phyloP scores from a whole-genome alignment of 2,888 invertebrate species.

The Apeira syringaria region DNA sequence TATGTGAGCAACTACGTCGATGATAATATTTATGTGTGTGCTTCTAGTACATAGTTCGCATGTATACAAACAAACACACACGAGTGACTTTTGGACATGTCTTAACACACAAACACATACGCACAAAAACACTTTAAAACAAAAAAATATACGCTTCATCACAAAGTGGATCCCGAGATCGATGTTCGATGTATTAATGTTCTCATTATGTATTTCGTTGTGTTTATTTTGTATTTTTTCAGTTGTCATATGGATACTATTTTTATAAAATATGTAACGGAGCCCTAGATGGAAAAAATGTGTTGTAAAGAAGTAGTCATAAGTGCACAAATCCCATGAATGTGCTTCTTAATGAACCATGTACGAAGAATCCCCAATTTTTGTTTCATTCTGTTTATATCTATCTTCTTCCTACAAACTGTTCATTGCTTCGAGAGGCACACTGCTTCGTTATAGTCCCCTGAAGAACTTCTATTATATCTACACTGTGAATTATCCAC shows the following conservation, averaged over 20 bases:
- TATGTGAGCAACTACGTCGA: conserved; percentile 78
- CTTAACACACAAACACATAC: conserved; percentile 49
- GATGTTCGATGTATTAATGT: conserved; percentile 64
- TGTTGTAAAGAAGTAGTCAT: conserved; percentile 53
- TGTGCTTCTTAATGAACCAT: conserved; percentile 75
- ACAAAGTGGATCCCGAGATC: conserved; percentile 41
- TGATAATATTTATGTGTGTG: conserved; percentile 59
- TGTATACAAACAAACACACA: conserved; percentile 60
- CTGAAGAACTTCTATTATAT: conserved; percentile 53
- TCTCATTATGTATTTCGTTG: conserved; percentile 47
- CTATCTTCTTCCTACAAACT: conserved; percentile 60
- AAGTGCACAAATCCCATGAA: conserved; percentile 80
- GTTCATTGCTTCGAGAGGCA: conserved; percentile 73
- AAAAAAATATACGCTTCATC: conserved; percentile 33
- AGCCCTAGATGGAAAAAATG: conserved; percentile 73
- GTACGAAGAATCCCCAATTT: conserved; percentile 65
- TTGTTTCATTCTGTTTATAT: conserved; percentile 63
- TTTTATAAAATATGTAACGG: conserved; percentile 56
- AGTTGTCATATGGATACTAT: conserved; percentile 45
- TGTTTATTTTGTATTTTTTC: conserved; percentile 40
- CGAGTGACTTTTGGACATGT: conserved; percentile 45
- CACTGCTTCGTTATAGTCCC: conserved; percentile 72
- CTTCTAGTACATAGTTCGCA: conserved; percentile 70
- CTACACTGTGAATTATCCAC: conserved; percentile 52
- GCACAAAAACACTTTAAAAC: conserved; percentile 44